These are phyloP conservation scores for Nemopilema nomurai DNA, from an alignment of 30 jellyfish, hydroid and myxozoan species.

Conservation along the genomic window DNA sequence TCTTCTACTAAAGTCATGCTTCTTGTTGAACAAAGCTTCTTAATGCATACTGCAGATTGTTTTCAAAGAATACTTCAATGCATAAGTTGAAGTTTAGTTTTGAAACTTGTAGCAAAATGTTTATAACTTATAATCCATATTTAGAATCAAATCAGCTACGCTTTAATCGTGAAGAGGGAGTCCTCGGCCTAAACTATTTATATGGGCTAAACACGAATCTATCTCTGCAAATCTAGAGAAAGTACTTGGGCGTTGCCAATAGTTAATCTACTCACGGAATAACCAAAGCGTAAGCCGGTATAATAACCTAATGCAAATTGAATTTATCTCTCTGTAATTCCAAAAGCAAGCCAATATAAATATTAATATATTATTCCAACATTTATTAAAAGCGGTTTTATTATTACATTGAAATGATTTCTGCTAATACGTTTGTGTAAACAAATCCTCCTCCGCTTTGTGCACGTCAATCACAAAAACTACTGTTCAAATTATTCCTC, in stretches of 20 bases:
- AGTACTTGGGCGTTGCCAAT: slow-evolving; percentile 34
- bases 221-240: not conserved
- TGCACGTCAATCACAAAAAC: slow-evolving; percentile 46
- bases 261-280: slow-evolving; percentile 41
- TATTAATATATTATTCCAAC: slow-evolving; percentile 54
- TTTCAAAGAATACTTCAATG: too few relatives aligned
- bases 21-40: too few relatives aligned
- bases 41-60: too few relatives aligned
- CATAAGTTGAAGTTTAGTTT: not conserved
- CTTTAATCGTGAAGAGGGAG: not conserved
- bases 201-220: not conserved
- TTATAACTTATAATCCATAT: not conserved
- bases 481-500: slow-evolving; percentile 53
- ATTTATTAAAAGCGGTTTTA: slow-evolving; percentile 61
- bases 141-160: not conserved
- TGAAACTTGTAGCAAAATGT: not conserved
- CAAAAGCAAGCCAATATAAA: slow-evolving; percentile 46
- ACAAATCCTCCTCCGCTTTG: slow-evolving; percentile 56
- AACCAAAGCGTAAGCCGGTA: slow-evolving; percentile 46
- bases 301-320: slow-evolving; percentile 54
- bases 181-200: not conserved
- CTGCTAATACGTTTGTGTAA: slow-evolving; percentile 54
- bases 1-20: too few relatives aligned
- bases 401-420: slow-evolving; percentile 53
- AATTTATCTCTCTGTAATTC: slow-evolving; percentile 52